Evolutionary conservation across 2,888 invertebrate species (phyloP), one percentile per base, ranked within the genome.

Genomic region (Periphyllus acericola): DNA sequence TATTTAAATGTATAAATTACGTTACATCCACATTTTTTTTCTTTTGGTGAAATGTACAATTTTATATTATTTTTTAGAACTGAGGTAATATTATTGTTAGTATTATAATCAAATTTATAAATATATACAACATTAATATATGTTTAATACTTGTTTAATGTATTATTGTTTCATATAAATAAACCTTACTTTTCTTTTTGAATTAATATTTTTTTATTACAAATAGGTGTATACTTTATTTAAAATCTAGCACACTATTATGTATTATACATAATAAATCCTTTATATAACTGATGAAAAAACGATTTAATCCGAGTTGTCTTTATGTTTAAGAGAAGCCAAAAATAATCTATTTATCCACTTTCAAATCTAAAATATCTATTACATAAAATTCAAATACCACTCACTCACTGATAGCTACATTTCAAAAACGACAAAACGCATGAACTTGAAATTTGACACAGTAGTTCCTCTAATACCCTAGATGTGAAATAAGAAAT

Each of bases 121-220:
- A 60, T 25, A 60, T 60, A 21, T 25, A 60, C 46, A 55, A 55
- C 36, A 74, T 74, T 21, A 36, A 83, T 83, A 60, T 75, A 46
- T 68, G 25, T 66, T 68, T 76, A 32, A 36, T 75, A 75, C 83
- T 66, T 75, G 75, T 66, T 40, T 60, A 1, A 68, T 84, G 29
- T 78, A n/a, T 46, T 46, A 76, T 76, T 76, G 40, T 84, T 84
- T n/a, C 76, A 84, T 68, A 40, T 68, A 68, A 85, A 85, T 85
- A 85, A 85, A 85, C 34, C 52, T 78, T 85, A 78, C 34, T 85
- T 85, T 78, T 85, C 75, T 66, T 40, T 84, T 55, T 3, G 5
- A 75, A 84, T 66, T 14, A 32, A 71, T 32, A 17, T 17, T 32
- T 71, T 32, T n/a, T 71, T 29, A 29, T 29, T 68, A 29, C 17